Evolutionary conservation across 2,888 invertebrate genomes (phyloP), one percentile per base, ranked within the genome.

Genomic region (Sinelater perroti): DNA sequence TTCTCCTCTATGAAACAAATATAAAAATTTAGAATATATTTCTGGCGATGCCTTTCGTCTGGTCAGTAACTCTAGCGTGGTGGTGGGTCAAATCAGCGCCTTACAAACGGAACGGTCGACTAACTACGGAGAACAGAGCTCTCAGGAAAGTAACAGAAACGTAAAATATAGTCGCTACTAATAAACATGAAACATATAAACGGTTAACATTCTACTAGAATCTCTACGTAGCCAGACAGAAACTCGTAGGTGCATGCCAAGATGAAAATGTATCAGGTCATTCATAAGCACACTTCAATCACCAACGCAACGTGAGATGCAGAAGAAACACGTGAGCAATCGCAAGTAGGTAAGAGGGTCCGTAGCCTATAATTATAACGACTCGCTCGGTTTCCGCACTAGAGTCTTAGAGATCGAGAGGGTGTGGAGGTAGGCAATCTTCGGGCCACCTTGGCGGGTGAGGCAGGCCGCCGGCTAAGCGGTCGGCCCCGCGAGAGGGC

Each of bases 361-460:
- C 58, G 59, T 61, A 63, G 65, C 62, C 60, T 49, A 56, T 56
- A 42, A 33, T 42, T 46, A 57, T 51, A 62, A 63, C 61, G 60
- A 66, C 62, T 68, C 66, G 66, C 65, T 67, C 66, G 61, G 47
- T 54, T 50, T 50, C 36, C 45, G 42, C 59, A 65, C 52, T 60
- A 45, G 44, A 61, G 53, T 63, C 42, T 36, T 40, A 38, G 30
- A 31, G 35, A 31, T 50, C 54, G 56, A 45, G 17, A 38, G 44
- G 38, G 20, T 44, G 31, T 46, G 28, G 16, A 52, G 24, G 16
- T 52, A 46, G 31, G 46, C 40, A 52, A 64, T 65, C 68, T 72
- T 73, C 73, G 73, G 73, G 74, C 73, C 75, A 71, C 72, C 71
- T 67, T 66, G 56, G 60, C 59, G 63, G 57, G 31, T 52, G 40